Conservation (phyloP, 1,140 invertebrate genomes). For the Drosophila oshimai region DNA sequence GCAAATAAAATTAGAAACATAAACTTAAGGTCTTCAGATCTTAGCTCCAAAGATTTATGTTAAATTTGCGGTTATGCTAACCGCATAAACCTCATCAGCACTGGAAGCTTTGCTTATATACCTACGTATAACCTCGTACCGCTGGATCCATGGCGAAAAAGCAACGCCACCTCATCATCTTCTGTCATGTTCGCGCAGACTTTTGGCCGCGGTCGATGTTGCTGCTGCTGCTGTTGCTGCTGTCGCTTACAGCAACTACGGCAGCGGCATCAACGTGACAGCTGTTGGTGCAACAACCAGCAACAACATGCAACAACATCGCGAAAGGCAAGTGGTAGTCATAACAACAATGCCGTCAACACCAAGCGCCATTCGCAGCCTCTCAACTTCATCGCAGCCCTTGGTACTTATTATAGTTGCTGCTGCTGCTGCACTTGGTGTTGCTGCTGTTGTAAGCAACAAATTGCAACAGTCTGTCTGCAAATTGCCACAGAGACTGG, state of each 20-base stretch:
- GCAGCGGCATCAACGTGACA: constrained; percentile 36
- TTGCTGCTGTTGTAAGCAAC: constrained; percentile 31
- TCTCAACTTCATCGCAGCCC: constrained; percentile 31
- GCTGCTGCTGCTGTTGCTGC: constrained; percentile 12
- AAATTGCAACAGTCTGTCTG: constrained; percentile 44
- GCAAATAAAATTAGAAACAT: neutral
- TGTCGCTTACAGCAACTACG: constrained; percentile 19
- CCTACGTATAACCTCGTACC: constrained; percentile 4
- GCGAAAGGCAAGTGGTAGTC: constrained; percentile 47
- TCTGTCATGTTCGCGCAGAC: constrained; percentile 53
- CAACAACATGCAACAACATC: constrained; percentile 45
- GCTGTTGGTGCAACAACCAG: constrained; percentile 46
- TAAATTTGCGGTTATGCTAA: neutral
- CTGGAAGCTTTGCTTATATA: neutral
- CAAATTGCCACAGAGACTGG: constrained; percentile 44
- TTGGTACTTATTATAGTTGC: constrained; percentile 3
- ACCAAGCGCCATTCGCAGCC: constrained; percentile 50
- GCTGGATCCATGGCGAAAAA: neutral
- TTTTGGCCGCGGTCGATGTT: constrained; percentile 41
- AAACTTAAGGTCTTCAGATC: too few species aligned
- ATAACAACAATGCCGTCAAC: constrained; percentile 56
- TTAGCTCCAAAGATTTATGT: too few species aligned
- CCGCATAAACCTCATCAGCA: constrained; percentile 10
- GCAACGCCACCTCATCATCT: constrained; percentile 46
- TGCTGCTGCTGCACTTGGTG: constrained; percentile 1